Evolutionary conservation across 2,797 vertebrate genomes (phyloP).

Genomic region (Psittacula derbiana): DNA sequence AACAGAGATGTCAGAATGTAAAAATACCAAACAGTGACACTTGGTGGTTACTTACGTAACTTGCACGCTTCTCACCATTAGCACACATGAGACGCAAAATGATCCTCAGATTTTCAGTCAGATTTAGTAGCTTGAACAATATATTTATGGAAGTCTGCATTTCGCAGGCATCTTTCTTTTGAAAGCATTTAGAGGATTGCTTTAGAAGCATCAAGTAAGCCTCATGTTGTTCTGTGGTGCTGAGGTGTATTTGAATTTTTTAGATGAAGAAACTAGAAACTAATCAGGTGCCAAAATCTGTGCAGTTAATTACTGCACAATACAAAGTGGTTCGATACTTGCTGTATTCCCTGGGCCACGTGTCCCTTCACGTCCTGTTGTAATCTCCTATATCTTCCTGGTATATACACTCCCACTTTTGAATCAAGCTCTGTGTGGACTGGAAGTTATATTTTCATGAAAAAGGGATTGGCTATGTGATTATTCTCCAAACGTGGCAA

Average conservation of each 20-base stretch:
- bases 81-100: background rate
- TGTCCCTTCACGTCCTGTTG: background rate
- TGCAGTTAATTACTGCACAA: background rate
- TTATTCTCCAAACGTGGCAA: background rate
- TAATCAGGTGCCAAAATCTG: background rate
- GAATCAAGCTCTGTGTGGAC: background rate
- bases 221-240: background rate
- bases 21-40: conserved; percentile 48
- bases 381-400: background rate
- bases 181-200: too few species aligned
- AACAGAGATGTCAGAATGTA: conserved; percentile 35
- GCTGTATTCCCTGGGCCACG: background rate
- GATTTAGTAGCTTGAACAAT: background rate
- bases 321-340: background rate
- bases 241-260: background rate
- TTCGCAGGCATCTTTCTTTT: background rate
- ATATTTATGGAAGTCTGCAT: background rate
- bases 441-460: background rate
- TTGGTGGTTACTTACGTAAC: conserved; percentile 48
- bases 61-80: background rate
- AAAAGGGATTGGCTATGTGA: background rate
- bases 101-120: background rate
- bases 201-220: background rate
- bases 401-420: background rate
- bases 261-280: background rate